Percentiles rank a stretch among this genome's conserved stretches.
Evolutionary conservation across 2,888 invertebrate species (phyloP).

Genomic region (Pachliopta kotzebuea): DNA sequence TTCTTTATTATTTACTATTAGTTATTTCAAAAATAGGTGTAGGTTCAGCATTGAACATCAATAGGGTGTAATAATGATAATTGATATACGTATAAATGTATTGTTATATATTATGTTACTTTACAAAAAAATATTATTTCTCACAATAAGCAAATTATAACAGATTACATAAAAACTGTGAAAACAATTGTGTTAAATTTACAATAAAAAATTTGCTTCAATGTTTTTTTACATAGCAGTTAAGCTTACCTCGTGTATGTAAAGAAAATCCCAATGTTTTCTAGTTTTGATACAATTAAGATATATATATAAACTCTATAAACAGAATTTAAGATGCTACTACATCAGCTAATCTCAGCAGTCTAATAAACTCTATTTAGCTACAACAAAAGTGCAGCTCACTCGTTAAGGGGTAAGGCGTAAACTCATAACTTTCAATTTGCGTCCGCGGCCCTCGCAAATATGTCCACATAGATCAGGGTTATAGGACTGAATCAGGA

Average conservation of each 20-base stretch:
- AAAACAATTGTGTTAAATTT: too few species aligned
- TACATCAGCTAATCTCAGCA: conserved; percentile 29
- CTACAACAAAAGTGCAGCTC: conserved; percentile 41
- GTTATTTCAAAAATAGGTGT: too few species aligned
- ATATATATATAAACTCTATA: conserved; percentile 7
- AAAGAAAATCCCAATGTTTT: background rate
- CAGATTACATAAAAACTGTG: too few species aligned
- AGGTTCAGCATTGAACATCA: too few species aligned
- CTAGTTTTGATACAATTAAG: conserved; percentile 13
- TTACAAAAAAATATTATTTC: too few species aligned
- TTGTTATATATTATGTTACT: too few species aligned
- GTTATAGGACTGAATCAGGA: conserved; percentile 53
- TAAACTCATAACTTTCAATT: conserved; percentile 75
- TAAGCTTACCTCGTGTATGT: background rate
- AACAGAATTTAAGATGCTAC: conserved; percentile 14
- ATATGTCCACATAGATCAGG: conserved; percentile 58
- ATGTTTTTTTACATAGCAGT: background rate
- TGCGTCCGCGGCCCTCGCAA: conserved; percentile 65
- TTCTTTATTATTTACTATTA: too few species aligned
- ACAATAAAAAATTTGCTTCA: too few species aligned
- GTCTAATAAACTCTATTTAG: conserved; percentile 30
- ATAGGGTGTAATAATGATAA: too few species aligned
- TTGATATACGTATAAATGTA: too few species aligned
- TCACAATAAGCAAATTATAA: too few species aligned
- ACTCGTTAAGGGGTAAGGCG: conserved; percentile 58